Evolutionary conservation across 2,888 invertebrate genomes (phyloP).

Genomic region (Microplitis manilae): DNA sequence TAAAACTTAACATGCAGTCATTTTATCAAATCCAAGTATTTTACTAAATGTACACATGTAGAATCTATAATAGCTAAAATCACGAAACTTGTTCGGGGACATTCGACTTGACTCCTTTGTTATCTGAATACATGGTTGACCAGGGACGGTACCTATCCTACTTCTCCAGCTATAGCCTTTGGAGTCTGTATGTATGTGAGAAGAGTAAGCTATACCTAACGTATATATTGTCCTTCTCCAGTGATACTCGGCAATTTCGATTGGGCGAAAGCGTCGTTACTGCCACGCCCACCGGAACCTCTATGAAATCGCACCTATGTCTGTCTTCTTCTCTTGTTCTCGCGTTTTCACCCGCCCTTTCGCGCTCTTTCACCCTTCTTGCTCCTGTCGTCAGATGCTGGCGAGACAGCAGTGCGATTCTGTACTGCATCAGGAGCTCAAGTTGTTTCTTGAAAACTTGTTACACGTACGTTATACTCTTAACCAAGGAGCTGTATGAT

Average conservation of each 20-base stretch:
- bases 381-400: slow-evolving; percentile 34
- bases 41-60: slow-evolving; percentile 7
- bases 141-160: slow-evolving; percentile 24
- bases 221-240: slow-evolving; percentile 68
- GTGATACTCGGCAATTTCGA: slow-evolving; percentile 65
- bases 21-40: background rate
- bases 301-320: slow-evolving; percentile 50
- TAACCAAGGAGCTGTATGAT: background rate
- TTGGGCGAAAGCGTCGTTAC: slow-evolving; percentile 68
- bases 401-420: background rate
- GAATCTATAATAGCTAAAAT: slow-evolving; percentile 6
- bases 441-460: slow-evolving; percentile 5
- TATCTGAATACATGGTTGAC: slow-evolving; percentile 34
- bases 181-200: slow-evolving; percentile 25
- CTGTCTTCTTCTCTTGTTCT: slow-evolving; percentile 48
- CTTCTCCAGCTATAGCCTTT: slow-evolving; percentile 20
- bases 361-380: slow-evolving; percentile 46
- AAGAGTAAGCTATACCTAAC: slow-evolving; percentile 46
- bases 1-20: background rate
- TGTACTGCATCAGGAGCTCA: background rate
- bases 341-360: slow-evolving; percentile 45
- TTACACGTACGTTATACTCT: background rate
- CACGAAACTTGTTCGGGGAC: slow-evolving; percentile 25
- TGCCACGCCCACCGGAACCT: slow-evolving; percentile 63
- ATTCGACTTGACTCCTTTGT: slow-evolving; percentile 43